Evolutionary conservation across 2,797 vertebrate species (phyloP), one percentile per base, ranked within the genome.

Genomic region (Pangasius macronema): DNA sequence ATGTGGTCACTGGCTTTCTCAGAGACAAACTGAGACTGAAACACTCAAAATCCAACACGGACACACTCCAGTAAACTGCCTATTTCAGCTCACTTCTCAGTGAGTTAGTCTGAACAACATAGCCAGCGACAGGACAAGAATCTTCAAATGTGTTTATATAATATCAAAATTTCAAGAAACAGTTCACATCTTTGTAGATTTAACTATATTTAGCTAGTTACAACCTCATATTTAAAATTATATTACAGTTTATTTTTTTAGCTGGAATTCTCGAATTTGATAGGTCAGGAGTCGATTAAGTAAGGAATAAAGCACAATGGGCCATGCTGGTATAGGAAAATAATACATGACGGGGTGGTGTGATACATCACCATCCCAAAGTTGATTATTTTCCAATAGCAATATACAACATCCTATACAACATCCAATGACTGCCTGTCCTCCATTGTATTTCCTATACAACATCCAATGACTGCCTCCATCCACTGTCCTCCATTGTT

Each of bases 1-100:
- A 87, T 89, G 76, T 87, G 87, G 84, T 85, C 76, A 81, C 70
- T 6, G 65, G 82, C 87, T 79, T 77, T 87, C 68, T 51, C n/a
- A 20, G 46, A 63, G 27, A 81, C 30, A 80, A 89, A 86, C 80
- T 81, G 73, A 87, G 46, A 82, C n/a, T 76, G 65, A 89, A 76
- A 80, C 14, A 73, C 72, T 49, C 39, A 53, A 63, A 85, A 83
- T 80, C 36, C 42, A 82, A 67, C 88, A 86, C 42, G 39, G 39
- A 14, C 30, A 20, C 83, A 70, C 85, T 61, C 51, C 81, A 84
- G 39, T 61, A 61, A 39, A 67, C 51, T 72, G 59, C 18, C 30
- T 65, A 27, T 72, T 59, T 22, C 61, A 70, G 14, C 24, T 72
- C 27, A n/a, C 36, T 63, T 82, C 36, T 22, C 22, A 82, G 57